Evolutionary conservation across 2,113 vertebrate species (phyloP).

Genomic region (Puffinus mauretanicus): DNA sequence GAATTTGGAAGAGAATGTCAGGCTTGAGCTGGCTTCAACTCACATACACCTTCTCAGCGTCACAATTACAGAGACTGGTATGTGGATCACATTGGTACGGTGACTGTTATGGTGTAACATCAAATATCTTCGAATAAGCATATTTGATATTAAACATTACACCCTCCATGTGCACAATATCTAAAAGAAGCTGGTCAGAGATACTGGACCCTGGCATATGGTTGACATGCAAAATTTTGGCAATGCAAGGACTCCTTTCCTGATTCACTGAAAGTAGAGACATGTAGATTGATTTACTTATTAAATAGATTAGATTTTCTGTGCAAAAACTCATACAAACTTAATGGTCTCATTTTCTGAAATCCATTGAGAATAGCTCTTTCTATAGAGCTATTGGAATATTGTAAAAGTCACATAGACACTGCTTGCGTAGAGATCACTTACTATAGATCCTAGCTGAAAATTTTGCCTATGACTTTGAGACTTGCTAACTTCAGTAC

Average conservation of each 20-base stretch:
- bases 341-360: not conserved
- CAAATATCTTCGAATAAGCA: not conserved
- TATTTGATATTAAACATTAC: not conserved
- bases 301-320: not conserved
- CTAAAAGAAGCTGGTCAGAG: not conserved
- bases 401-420: not conserved
- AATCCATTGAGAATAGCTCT: not conserved
- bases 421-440: not conserved
- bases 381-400: not conserved
- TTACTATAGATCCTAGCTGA: not conserved
- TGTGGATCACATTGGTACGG: not conserved
- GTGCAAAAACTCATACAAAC: not conserved
- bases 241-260: not conserved
- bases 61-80: not conserved
- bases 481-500: not conserved
- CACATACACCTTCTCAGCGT: fast-evolving
- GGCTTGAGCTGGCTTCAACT: not conserved
- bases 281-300: not conserved
- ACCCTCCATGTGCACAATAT: fast-evolving
- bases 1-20: not conserved
- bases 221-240: not conserved
- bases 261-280: not conserved
- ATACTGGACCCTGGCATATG: not conserved
- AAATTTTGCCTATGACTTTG: not conserved
- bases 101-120: not conserved